These are phyloP conservation scores for Caenorhabditis sp. DNA, from an alignment of 2,888 invertebrate genomes.

Conservation along the genomic window DNA sequence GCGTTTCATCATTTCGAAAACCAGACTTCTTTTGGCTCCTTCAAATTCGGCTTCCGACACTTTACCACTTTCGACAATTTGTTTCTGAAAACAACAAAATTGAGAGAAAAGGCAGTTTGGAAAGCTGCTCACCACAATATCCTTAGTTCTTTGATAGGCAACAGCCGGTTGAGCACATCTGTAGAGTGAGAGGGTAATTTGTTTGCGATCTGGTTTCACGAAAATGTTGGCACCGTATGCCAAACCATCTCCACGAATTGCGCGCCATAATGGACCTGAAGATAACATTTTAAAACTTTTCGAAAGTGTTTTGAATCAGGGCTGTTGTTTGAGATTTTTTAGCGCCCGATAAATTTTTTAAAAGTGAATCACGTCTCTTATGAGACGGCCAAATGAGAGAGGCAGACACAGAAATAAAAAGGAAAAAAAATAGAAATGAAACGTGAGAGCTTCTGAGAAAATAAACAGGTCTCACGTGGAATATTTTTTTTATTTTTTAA, in stretches of 20 bases:
- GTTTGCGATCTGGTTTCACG: slow-evolving; percentile 77
- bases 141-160: slow-evolving; percentile 82
- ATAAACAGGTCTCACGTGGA: no score
- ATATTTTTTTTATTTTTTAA: no score
- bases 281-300: no score
- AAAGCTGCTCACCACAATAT: slow-evolving; percentile 73
- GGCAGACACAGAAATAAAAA: no score
- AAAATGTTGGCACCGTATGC: slow-evolving; percentile 80
- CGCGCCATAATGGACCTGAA: slow-evolving; percentile 72
- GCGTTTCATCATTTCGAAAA: slow-evolving; percentile 84
- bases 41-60: slow-evolving; percentile 82
- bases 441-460: no score
- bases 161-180: slow-evolving; percentile 82
- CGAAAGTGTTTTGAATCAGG: slow-evolving; percentile 5
- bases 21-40: slow-evolving; percentile 85
- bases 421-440: no score
- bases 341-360: no score
- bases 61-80: slow-evolving; percentile 73
- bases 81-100: slow-evolving; percentile 32
- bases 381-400: no score
- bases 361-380: no score
- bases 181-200: slow-evolving; percentile 80
- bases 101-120: not conserved
- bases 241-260: slow-evolving; percentile 85
- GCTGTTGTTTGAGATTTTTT: no score